Evolutionary conservation across 2,797 vertebrate species (phyloP).

Genomic region (Pangasius krempfi): DNA sequence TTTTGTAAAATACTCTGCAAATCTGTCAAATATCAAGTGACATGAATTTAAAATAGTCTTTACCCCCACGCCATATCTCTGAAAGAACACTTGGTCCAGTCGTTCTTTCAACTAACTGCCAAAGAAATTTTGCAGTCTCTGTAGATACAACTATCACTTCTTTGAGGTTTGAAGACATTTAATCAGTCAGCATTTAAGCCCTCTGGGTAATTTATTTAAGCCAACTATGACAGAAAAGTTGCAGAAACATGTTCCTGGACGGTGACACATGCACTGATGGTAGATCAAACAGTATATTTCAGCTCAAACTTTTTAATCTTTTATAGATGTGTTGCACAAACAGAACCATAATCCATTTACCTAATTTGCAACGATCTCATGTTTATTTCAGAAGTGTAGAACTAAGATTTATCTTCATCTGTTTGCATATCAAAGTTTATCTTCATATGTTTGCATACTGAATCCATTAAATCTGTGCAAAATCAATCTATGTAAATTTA

Average conservation of each 20-base stretch:
- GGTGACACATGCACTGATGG: background rate
- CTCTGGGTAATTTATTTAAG: slow-evolving; percentile 1
- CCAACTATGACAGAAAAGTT: background rate
- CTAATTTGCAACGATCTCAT: slow-evolving; percentile 16
- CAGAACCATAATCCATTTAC: slow-evolving; percentile 10
- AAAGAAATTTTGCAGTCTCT: slow-evolving; percentile 43
- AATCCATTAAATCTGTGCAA: slow-evolving; percentile 17
- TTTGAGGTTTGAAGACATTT: slow-evolving; percentile 31
- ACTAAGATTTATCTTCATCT: slow-evolving; percentile 10
- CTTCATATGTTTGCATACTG: background rate
- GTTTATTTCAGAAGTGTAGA: background rate
- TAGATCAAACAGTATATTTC: background rate
- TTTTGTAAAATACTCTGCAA: slow-evolving; percentile 26
- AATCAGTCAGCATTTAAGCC: slow-evolving; percentile 12
- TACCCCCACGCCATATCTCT: slow-evolving; percentile 24
- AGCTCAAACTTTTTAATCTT: background rate
- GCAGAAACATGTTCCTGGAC: background rate
- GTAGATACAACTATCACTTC: slow-evolving; percentile 31
- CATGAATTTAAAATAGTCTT: slow-evolving; percentile 38
- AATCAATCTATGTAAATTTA: background rate
- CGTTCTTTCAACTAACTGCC: slow-evolving; percentile 23
- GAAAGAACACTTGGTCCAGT: slow-evolving; percentile 38
- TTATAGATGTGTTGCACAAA: slow-evolving; percentile 14
- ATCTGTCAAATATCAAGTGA: slow-evolving; percentile 52
- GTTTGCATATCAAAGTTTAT: slow-evolving; percentile 20